Conservation (phyloP, 2,888 invertebrate species). For the Bellardia pandia region DNA sequence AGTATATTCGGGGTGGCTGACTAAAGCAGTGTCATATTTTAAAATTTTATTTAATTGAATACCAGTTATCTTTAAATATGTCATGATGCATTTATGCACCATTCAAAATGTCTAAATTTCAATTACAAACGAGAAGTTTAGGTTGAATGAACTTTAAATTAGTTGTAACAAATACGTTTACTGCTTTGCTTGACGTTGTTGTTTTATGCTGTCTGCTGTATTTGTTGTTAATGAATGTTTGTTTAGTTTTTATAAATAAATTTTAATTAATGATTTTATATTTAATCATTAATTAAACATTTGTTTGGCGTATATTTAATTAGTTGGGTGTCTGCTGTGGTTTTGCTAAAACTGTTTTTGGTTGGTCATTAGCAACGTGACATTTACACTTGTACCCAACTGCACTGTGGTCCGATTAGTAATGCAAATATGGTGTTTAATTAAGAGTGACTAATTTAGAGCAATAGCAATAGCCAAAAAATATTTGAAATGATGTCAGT, state of each 20-base stretch:
- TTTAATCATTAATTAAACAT: conserved; percentile 43
- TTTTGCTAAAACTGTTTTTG: conserved; percentile 41
- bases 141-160: conserved; percentile 63
- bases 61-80: background rate
- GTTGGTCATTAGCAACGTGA: conserved; percentile 34
- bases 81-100: conserved; percentile 39
- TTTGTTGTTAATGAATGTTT: conserved; percentile 43
- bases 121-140: conserved; percentile 4
- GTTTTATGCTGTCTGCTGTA: background rate
- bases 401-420: conserved; percentile 3
- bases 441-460: conserved; percentile 15
- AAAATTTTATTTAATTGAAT: conserved; percentile 60
- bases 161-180: conserved; percentile 37
- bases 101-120: conserved; percentile 12
- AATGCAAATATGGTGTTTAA: conserved; percentile 15
- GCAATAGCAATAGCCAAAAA: background rate
- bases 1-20: conserved; percentile 2
- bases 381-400: conserved; percentile 15
- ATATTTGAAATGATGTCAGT: background rate
- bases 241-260: conserved; percentile 17
- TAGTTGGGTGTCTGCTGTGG: conserved; percentile 38
- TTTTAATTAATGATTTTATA: conserved; percentile 38
- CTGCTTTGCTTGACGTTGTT: background rate
- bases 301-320: conserved; percentile 42
- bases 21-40: conserved; percentile 49